These are phyloP conservation scores for Lepus townsendii DNA, from an alignment of 2,797 vertebrate species.

Conservation along the genomic window DNA sequence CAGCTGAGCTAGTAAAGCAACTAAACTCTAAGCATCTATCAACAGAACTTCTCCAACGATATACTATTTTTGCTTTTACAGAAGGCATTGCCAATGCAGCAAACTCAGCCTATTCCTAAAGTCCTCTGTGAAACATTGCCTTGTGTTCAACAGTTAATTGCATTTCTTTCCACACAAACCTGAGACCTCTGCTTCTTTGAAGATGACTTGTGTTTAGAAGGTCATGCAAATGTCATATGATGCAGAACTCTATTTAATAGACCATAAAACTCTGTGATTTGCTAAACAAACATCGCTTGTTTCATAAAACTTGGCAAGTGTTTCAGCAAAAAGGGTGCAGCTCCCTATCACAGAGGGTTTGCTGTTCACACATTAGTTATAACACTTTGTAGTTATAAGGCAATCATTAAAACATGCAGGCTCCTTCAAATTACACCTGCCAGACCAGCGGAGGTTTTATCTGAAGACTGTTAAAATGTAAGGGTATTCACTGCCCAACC, in stretches of 20 bases:
- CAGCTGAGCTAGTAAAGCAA: background rate
- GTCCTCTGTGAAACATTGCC: background rate
- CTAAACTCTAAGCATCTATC: background rate
- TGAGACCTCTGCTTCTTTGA: slow-evolving; percentile 48
- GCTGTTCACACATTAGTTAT: background rate
- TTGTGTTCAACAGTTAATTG: slow-evolving; percentile 9
- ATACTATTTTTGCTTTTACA: background rate
- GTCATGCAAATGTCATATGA: background rate
- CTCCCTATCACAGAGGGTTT: background rate
- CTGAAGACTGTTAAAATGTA: slow-evolving; percentile 37
- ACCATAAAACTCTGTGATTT: slow-evolving; percentile 44
- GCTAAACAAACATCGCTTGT: slow-evolving; percentile 47
- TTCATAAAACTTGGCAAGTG: slow-evolving; percentile 19
- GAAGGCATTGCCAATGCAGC: background rate
- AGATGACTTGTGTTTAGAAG: slow-evolving; percentile 45
- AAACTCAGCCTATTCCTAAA: background rate
- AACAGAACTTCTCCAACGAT: background rate
- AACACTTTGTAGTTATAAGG: background rate
- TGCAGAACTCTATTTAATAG: background rate
- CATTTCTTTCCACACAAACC: slow-evolving; percentile 44
- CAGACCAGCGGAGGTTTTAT: slow-evolving; percentile 8
- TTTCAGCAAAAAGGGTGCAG: slow-evolving; percentile 38
- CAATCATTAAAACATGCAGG: background rate
- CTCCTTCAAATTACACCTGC: background rate
- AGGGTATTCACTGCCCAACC: background rate